phyloP scores from a whole-genome alignment of 2,797 vertebrate genomes.

The Garrulus glandarius region DNA sequence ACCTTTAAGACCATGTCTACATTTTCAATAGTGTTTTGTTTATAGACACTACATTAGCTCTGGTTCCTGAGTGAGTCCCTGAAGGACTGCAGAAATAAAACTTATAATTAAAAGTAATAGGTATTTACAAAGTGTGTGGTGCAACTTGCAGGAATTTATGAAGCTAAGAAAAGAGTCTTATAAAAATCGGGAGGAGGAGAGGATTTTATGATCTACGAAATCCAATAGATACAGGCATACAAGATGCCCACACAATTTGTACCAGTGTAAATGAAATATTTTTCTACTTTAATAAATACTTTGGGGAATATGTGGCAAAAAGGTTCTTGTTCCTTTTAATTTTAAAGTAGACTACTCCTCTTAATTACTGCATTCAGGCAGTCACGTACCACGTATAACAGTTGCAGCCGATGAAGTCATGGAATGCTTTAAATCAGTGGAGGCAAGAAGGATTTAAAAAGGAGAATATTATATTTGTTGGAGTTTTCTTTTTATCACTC shows the following conservation, averaged over 20 bases:
- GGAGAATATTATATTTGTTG: not conserved
- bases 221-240: not conserved
- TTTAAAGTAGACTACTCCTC: not conserved
- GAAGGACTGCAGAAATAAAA: not conserved
- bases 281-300: conserved; percentile 7
- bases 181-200: not conserved
- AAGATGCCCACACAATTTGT: not conserved
- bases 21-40: not conserved
- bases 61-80: not conserved
- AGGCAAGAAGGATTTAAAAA: not conserved
- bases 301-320: not conserved
- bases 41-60: not conserved
- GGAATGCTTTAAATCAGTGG: conserved; percentile 25
- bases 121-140: not conserved
- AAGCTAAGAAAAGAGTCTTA: not conserved
- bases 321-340: not conserved
- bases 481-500: not conserved
- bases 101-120: not conserved
- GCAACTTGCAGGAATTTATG: not conserved
- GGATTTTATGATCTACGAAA: conserved; percentile 11
- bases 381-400: not conserved
- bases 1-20: not conserved
- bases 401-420: conserved; percentile 26
- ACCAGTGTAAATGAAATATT: not conserved
- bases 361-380: not conserved